A percentile compares a stretch with the other conserved stretches of the same genome.
Conservation (phyloP, 2,113 vertebrate genomes). For the Pelecanus crispus region DNA sequence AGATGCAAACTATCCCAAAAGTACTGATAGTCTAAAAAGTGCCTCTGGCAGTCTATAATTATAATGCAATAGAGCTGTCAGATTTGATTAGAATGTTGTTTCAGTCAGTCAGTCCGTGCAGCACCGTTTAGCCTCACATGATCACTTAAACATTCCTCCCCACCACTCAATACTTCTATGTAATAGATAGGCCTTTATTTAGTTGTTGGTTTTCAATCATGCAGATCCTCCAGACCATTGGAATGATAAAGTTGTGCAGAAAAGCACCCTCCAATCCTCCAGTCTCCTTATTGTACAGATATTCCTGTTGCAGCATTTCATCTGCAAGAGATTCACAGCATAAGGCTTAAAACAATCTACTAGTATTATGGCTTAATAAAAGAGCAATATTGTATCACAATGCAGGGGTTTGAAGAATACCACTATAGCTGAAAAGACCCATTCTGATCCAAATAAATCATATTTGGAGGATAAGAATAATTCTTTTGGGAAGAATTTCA, state of each 20-base stretch:
- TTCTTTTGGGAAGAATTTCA: neutral
- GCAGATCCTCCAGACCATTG: neutral
- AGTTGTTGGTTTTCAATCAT: neutral
- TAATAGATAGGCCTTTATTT: neutral
- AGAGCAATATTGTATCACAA: neutral
- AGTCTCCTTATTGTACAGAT: neutral
- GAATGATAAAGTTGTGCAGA: neutral
- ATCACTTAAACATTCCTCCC: neutral
- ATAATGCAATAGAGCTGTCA: slow-evolving; percentile 35
- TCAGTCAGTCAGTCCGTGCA: neutral
- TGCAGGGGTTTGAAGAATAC: neutral
- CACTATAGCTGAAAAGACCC: neutral
- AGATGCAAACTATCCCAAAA: slow-evolving; percentile 61
- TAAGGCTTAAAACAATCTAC: neutral
- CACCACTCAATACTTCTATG: neutral
- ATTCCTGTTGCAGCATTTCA: neutral
- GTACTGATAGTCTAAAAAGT: slow-evolving; percentile 6
- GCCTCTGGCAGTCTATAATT: slow-evolving; percentile 53
- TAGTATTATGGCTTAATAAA: neutral
- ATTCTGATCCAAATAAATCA: neutral
- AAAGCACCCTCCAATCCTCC: neutral
- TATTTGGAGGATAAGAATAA: neutral
- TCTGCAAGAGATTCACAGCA: neutral
- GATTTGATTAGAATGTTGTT: slow-evolving; percentile 22
- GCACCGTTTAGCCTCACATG: neutral